These are phyloP conservation scores for Lasioglossum villosulum DNA, from an alignment of 2,888 invertebrate genomes.

Conservation along the genomic window DNA sequence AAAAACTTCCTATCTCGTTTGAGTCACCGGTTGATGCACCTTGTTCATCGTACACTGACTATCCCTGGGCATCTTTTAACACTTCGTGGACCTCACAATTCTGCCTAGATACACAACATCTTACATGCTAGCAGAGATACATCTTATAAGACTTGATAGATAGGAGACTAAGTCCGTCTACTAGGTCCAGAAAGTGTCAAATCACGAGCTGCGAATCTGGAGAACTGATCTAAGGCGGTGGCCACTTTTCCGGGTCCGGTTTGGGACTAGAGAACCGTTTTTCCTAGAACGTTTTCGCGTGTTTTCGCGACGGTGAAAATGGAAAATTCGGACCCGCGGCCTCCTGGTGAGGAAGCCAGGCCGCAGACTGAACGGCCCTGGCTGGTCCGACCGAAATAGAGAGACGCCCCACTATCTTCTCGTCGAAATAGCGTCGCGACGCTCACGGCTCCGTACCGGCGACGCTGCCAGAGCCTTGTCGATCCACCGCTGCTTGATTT, in stretches of 20 bases:
- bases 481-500: constrained; percentile 60
- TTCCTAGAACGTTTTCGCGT: not conserved
- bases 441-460: constrained; percentile 41
- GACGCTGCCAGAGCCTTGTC: constrained; percentile 63
- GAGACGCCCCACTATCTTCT: constrained; percentile 77
- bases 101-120: not conserved
- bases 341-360: constrained; percentile 78
- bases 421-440: constrained; percentile 70
- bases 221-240: not conserved
- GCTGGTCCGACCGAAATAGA: constrained; percentile 82
- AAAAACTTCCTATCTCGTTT: not conserved
- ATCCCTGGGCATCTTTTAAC: constrained; percentile 15
- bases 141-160: not conserved
- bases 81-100: not conserved
- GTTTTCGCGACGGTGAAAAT: constrained; percentile 23
- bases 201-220: not conserved
- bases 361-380: constrained; percentile 81
- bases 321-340: constrained; percentile 55
- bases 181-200: not conserved
- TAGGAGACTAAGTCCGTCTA: not conserved
- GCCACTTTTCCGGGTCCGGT: not conserved
- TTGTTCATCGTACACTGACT: not conserved
- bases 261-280: not conserved
- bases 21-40: constrained; percentile 22
- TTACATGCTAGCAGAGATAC: not conserved